Evolutionary conservation across 2,113 vertebrate species (phyloP).

Genomic region (Chaenocephalus aceratus): DNA sequence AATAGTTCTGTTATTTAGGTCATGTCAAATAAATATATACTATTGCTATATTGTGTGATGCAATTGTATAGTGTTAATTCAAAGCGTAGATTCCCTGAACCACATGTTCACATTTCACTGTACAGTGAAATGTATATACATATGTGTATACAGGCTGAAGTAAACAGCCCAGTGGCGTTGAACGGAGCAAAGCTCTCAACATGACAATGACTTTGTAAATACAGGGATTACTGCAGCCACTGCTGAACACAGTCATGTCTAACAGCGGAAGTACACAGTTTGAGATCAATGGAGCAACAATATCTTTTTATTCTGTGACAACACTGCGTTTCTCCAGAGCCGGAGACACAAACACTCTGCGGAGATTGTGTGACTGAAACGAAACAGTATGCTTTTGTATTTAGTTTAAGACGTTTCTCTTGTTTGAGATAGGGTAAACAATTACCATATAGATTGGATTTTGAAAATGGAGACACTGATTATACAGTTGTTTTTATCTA

Average conservation of each 20-base stretch:
- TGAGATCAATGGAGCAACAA: conserved; percentile 59
- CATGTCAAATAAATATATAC: background rate
- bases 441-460: conserved; percentile 53
- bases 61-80: too few relatives aligned
- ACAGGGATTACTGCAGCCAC: conserved; percentile 50
- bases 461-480: conserved; percentile 22
- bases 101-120: background rate
- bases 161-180: background rate
- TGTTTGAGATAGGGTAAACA: conserved; percentile 25
- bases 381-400: conserved; percentile 9
- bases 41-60: background rate
- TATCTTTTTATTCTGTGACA: conserved; percentile 45
- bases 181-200: conserved; percentile 38
- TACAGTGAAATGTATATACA: too few relatives aligned
- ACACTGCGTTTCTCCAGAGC: conserved; percentile 21
- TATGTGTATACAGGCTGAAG: too few relatives aligned
- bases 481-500: background rate
- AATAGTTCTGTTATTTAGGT: background rate
- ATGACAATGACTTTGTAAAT: conserved; percentile 50
- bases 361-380: background rate
- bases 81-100: too few relatives aligned
- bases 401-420: conserved; percentile 15
- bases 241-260: conserved; percentile 48
- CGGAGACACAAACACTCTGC: background rate
- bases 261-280: conserved; percentile 53